Base-by-base conservation (phyloP, 2,113 vertebrate species). In the Aleadryas rufinucha region DNA sequence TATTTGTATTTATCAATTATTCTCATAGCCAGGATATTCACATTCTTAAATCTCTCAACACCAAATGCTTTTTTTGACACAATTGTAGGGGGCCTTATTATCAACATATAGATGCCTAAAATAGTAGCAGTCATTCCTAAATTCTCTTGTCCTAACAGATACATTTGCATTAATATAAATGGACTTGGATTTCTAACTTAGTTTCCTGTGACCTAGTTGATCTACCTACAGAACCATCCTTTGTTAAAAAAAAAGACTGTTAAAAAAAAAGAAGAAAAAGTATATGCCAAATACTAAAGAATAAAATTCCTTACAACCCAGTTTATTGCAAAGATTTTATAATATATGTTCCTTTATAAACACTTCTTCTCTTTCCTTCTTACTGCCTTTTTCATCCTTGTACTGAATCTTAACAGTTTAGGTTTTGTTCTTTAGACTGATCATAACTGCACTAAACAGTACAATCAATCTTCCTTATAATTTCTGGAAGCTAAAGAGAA, bases 61-160 rank as follows among this genome's bases (percentile, higher is more conserved):
- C 39, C 13, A 77, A 24, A 16, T 69, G 5, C 14, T 10, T 59
- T 82, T 53, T 33, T n/a, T 82, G 47, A 44, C 16, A 28, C 19
- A 68, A 2, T 11, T n/a, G 2, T 54, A 64, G 6, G 17, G 7
- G 4, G 1, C 1, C 14, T 82, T 61, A 27, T 2, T 1, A 16
- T 45, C 23, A 52, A 13, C 7, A 44, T 57, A 27, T 19, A 65
- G 49, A 52, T 56, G 14, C 6, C 37, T 61, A 47, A 94, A 82
- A 57, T 69, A 61, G 5, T 54, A 72, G 64, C 16, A 30, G 8
- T 35, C 14, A 42, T 78, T 90, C 35, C 15, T 11, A 60, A 84
- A 65, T 70, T 53, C 26, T 66, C 3, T 33, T 85, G 21, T 65
- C 12, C 47, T 63, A 42, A 74, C 11, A 47, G 39, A 39, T 17